These are phyloP conservation scores for Achatina immaculata DNA, from an alignment of 1,140 invertebrate species.

Conservation along the genomic window DNA sequence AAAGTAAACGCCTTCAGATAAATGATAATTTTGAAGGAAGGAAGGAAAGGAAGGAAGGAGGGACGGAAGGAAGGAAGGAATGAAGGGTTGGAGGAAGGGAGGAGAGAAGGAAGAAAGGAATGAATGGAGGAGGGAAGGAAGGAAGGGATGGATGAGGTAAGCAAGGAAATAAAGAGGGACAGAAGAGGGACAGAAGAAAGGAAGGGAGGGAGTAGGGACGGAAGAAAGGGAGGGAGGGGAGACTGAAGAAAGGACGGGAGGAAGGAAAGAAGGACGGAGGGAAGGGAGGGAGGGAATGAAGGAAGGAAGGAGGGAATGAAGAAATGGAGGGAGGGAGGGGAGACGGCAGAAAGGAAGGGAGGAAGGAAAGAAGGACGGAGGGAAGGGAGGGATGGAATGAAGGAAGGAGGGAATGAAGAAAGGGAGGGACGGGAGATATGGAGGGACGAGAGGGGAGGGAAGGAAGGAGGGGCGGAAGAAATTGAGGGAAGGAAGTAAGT, in stretches of 20 bases:
- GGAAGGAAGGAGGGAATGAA: background rate
- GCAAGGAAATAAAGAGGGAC: too few species aligned
- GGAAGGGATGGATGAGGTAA: too few species aligned
- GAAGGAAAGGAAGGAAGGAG: background rate
- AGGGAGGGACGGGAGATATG: conserved; percentile 5
- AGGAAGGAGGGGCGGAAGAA: background rate
- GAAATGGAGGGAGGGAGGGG: background rate
- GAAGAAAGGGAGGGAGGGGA: background rate
- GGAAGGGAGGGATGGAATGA: background rate
- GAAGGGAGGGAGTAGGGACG: background rate
- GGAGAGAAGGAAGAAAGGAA: too few species aligned
- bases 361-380: conserved; percentile 5
- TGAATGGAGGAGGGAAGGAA: too few species aligned
- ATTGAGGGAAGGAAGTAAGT: background rate
- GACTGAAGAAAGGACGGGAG: background rate
- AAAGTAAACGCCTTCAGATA: too few species aligned
- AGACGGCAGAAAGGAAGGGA: background rate
- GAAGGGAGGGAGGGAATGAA: background rate
- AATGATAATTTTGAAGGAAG: background rate
- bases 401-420: background rate
- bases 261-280: background rate
- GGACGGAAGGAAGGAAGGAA: background rate
- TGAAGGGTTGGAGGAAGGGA: too few species aligned
- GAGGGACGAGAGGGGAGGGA: background rate
- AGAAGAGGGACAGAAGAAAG: too few species aligned